phyloP scores from a whole-genome alignment of 2,113 vertebrate species.

The Kobus ellipsiprymnus region DNA sequence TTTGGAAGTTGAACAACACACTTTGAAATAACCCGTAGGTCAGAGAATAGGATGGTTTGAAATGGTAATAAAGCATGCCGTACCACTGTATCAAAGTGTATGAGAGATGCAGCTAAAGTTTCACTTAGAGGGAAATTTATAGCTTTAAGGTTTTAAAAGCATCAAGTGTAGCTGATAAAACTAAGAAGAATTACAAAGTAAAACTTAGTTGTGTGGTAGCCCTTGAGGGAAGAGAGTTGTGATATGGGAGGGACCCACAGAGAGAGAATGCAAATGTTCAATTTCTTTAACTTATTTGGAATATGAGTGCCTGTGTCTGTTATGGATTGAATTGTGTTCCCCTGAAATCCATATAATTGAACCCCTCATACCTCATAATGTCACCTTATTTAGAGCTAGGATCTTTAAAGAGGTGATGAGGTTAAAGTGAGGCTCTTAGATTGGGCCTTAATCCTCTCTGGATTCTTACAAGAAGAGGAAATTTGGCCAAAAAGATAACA shows the following conservation, averaged over 20 bases:
- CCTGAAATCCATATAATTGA: background rate
- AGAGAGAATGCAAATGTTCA: no score
- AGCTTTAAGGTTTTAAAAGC: background rate
- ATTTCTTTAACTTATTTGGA: background rate
- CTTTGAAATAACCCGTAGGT: background rate
- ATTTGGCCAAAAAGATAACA: background rate
- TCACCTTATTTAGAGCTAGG: background rate
- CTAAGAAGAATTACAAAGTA: background rate
- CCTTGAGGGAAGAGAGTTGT: fast-evolving
- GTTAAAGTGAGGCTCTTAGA: background rate
- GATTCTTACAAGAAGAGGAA: background rate
- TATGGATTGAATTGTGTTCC: background rate
- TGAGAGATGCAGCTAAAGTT: background rate
- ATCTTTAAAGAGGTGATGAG: background rate
- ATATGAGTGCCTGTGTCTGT: background rate
- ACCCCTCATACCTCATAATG: background rate
- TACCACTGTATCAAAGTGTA: background rate
- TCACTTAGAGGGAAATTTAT: background rate
- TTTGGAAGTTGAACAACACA: background rate
- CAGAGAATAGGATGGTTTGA: background rate
- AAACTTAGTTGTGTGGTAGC: background rate
- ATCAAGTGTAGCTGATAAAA: background rate
- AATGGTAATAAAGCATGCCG: background rate
- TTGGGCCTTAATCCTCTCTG: background rate
- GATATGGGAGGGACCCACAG: background rate